Percentiles rank a stretch among this genome's conserved stretches.
Conservation (phyloP, 1,140 invertebrate genomes). For the Drosophila paulistorum region DNA sequence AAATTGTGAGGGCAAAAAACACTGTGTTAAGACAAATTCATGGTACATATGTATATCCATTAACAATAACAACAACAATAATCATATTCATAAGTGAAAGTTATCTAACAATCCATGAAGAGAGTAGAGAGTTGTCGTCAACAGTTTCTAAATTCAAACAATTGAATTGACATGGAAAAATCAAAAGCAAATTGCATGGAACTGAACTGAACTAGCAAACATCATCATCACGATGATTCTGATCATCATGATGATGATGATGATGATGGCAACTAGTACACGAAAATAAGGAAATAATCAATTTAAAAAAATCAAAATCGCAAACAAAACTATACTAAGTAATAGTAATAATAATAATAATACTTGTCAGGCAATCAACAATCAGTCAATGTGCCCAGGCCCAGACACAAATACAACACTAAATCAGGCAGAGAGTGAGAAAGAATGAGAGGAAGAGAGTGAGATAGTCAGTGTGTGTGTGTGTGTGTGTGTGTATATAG, state of each 20-base stretch:
- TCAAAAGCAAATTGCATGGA: conserved; percentile 49
- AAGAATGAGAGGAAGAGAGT: conserved; percentile 24
- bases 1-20: conserved; percentile 21
- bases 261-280: conserved; percentile 47
- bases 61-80: background rate
- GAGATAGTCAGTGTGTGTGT: conserved; percentile 1
- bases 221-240: conserved; percentile 20
- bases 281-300: conserved; percentile 81
- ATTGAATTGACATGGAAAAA: conserved; percentile 22
- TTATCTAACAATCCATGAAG: conserved; percentile 50
- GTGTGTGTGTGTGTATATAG: conserved; percentile 1
- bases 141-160: conserved; percentile 2
- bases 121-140: background rate
- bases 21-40: conserved; percentile 3
- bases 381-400: conserved; percentile 63
- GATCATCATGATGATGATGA: conserved; percentile 4
- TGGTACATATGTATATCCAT: background rate
- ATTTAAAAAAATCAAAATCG: conserved; percentile 82
- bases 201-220: conserved; percentile 62
- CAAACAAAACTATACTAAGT: conserved; percentile 61
- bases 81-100: conserved; percentile 2
- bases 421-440: conserved; percentile 17
- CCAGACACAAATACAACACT: conserved; percentile 8
- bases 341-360: conserved; percentile 23
- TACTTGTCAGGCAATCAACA: conserved; percentile 50